Percentiles rank a stretch among this genome's conserved stretches.
Conservation (phyloP, 2,113 vertebrate genomes). For the Dipodomys merriami region DNA sequence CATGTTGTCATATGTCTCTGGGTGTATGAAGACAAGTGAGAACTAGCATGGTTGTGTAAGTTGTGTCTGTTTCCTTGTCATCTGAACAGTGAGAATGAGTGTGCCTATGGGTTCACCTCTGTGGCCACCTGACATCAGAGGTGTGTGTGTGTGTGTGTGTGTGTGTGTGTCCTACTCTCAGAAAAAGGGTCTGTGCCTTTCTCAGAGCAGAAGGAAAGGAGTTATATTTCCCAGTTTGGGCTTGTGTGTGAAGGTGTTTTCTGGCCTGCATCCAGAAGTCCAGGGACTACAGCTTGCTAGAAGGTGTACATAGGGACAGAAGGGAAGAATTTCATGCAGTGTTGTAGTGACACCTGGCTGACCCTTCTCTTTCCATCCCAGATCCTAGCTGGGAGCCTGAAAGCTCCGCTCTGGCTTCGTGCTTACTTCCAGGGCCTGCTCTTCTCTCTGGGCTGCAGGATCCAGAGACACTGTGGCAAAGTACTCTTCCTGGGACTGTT, state of each 20-base stretch:
- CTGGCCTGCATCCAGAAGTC: slow-evolving; percentile 3
- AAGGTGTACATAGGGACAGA: neutral
- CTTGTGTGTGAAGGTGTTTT: neutral
- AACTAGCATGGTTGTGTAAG: neutral
- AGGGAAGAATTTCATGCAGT: neutral
- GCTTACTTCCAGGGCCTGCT: slow-evolving; percentile 96
- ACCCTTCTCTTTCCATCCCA: slow-evolving; percentile 79
- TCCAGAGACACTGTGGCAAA: slow-evolving; percentile 98
- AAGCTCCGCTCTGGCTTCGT: slow-evolving; percentile 95
- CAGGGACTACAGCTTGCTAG: neutral
- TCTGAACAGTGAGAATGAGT: neutral
- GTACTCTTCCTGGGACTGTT: slow-evolving; percentile 98
- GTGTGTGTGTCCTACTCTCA: neutral
- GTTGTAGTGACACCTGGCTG: slow-evolving; percentile 6
- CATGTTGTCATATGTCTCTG: neutral
- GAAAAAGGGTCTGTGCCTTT: neutral
- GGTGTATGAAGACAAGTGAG: neutral
- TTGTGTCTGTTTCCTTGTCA: neutral
- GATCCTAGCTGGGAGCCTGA: slow-evolving; percentile 90
- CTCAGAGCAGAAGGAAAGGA: neutral
- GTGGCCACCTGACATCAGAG: neutral
- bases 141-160: neutral
- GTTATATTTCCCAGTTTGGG: neutral
- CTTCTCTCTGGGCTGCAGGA: slow-evolving; percentile 96
- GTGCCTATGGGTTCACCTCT: neutral